Percentiles rank a stretch among this genome's conserved stretches.
Conservation (phyloP, 2,888 invertebrate genomes). For the Ischnura elegans region DNA sequence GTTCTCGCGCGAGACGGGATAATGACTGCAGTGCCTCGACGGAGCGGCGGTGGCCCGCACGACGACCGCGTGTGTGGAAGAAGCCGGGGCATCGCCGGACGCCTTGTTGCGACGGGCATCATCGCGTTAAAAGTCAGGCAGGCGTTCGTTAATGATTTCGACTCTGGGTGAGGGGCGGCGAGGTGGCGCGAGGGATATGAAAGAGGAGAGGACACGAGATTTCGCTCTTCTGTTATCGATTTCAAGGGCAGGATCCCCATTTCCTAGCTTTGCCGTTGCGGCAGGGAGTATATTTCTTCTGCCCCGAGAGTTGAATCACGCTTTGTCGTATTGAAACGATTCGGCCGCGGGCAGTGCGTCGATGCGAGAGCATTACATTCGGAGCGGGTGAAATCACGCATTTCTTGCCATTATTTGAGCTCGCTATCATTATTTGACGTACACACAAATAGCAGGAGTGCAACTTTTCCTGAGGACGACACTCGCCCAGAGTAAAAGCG, state of each 20-base stretch:
- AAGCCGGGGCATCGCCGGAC: background rate
- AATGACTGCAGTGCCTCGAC: constrained; percentile 3
- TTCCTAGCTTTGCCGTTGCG: background rate
- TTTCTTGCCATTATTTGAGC: background rate
- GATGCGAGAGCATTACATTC: background rate
- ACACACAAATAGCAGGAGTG: background rate
- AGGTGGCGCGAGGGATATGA: background rate
- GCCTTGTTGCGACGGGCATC: background rate
- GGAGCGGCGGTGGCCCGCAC: background rate
- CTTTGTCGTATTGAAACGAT: background rate
- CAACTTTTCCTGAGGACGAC: background rate
- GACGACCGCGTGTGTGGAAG: background rate
- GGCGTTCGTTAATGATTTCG: background rate
- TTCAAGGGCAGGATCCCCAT: constrained; percentile 8
- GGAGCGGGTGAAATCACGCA: background rate
- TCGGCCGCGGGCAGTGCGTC: background rate
- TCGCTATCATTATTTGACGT: background rate
- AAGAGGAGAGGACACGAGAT: background rate
- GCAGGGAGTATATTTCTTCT: background rate
- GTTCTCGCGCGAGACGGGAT: constrained; percentile 37
- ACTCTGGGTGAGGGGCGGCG: background rate
- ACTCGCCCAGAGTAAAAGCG: too few species aligned
- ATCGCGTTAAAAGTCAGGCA: background rate
- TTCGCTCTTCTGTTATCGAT: constrained; percentile 6
- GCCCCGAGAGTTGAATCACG: background rate